Evolutionary conservation across 2,888 invertebrate genomes (phyloP).

Genomic region (Lordiphosa fenestrarum): DNA sequence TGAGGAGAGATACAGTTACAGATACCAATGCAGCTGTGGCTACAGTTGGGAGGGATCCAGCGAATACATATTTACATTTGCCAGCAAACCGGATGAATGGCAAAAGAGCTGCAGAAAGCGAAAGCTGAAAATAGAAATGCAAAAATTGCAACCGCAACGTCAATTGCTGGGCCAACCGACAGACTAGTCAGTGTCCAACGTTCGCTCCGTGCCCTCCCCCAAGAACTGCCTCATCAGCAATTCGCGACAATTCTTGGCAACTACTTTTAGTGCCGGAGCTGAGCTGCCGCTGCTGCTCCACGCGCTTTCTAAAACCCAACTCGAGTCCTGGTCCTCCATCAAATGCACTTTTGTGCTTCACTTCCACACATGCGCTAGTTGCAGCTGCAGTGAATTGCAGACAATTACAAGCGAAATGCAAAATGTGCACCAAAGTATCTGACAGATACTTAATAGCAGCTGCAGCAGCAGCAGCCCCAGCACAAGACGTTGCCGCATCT

Average conservation of each 20-base stretch:
- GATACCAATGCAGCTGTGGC: conserved; percentile 28
- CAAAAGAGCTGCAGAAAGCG: conserved; percentile 34
- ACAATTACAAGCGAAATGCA: conserved; percentile 71
- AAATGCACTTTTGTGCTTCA: conserved; percentile 34
- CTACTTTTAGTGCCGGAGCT: conserved; percentile 43
- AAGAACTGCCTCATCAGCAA: conserved; percentile 53
- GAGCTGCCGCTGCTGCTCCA: conserved; percentile 16
- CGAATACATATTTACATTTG: conserved; percentile 25
- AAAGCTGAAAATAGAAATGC: conserved; percentile 44
- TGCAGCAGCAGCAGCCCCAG: too few relatives aligned
- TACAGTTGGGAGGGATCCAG: conserved; percentile 5
- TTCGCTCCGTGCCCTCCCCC: not conserved
- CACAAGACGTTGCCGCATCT: conserved; percentile 1
- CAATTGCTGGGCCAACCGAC: conserved; percentile 59
- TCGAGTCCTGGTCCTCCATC: conserved; percentile 21
- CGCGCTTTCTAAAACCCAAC: conserved; percentile 15
- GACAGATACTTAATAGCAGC: conserved; percentile 65
- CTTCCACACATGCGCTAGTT: conserved; percentile 28
- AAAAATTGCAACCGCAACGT: conserved; percentile 65
- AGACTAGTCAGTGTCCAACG: too few relatives aligned
- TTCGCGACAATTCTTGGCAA: conserved; percentile 71
- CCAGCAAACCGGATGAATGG: conserved; percentile 12
- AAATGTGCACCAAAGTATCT: conserved; percentile 74
- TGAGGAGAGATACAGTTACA: conserved; percentile 18
- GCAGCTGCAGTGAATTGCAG: conserved; percentile 55